Conservation (phyloP, 2,888 invertebrate species). For the Pelosia muscerda region DNA sequence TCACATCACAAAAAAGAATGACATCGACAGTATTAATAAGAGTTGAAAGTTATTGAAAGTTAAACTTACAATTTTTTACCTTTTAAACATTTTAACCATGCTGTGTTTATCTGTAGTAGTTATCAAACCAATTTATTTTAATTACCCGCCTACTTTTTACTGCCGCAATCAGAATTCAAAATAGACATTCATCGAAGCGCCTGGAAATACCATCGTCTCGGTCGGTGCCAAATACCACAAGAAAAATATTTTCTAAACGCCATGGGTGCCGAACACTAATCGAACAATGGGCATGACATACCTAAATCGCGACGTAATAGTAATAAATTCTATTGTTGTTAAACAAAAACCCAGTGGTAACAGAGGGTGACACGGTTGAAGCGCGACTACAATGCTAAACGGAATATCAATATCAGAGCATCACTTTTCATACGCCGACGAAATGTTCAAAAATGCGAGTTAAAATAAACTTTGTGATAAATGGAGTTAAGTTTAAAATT, state of each 20-base stretch:
- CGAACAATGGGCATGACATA: slow-evolving; percentile 78
- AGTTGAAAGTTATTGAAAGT: no score
- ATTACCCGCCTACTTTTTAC: slow-evolving; percentile 82
- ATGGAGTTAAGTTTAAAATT: slow-evolving; percentile 43
- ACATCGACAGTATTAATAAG: no score
- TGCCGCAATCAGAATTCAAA: slow-evolving; percentile 80
- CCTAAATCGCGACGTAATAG: slow-evolving; percentile 60
- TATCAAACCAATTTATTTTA: slow-evolving; percentile 84
- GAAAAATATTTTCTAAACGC: slow-evolving; percentile 69
- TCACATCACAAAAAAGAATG: not conserved
- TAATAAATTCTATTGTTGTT: slow-evolving; percentile 72
- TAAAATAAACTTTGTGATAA: slow-evolving; percentile 46
- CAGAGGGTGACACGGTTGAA: slow-evolving; percentile 68
- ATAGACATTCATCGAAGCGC: slow-evolving; percentile 72
- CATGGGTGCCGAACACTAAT: slow-evolving; percentile 72
- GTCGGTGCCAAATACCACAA: slow-evolving; percentile 81
- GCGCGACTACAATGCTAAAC: slow-evolving; percentile 66
- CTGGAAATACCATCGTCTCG: slow-evolving; percentile 75
- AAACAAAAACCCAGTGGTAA: slow-evolving; percentile 68
- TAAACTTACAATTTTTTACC: not conserved
- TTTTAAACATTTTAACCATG: slow-evolving; percentile 60
- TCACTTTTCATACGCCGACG: slow-evolving; percentile 65
- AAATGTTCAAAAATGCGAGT: slow-evolving; percentile 27
- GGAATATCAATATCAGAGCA: slow-evolving; percentile 64
- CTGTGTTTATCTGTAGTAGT: slow-evolving; percentile 69